phyloP scores from a whole-genome alignment of 2,888 invertebrate species.

The Chromoteleia sp. region DNA sequence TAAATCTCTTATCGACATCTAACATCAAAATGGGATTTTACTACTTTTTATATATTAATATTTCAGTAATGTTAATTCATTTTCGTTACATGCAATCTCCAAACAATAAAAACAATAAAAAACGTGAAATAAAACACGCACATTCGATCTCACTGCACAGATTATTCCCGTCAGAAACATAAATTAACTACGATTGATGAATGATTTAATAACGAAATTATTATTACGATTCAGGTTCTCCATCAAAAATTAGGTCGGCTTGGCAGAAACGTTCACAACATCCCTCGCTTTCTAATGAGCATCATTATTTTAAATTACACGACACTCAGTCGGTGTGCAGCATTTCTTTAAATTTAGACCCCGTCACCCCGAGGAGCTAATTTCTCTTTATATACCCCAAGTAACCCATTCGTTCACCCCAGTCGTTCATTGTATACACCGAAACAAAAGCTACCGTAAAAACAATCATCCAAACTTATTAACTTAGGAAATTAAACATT shows the following conservation, averaged over 20 bases:
- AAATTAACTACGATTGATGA: conserved; percentile 1
- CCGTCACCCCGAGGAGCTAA: conserved; percentile 14
- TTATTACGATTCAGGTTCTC: conserved; percentile 31
- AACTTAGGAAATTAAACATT: too few relatives aligned
- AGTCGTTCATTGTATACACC: not conserved
- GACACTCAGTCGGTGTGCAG: conserved; percentile 12
- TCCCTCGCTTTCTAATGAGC: conserved; percentile 51
- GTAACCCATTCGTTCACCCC: conserved; percentile 18
- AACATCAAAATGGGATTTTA: too few relatives aligned
- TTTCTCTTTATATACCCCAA: conserved; percentile 20
- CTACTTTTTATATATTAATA: too few relatives aligned
- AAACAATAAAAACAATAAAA: conserved; percentile 4
- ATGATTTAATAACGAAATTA: conserved; percentile 3
- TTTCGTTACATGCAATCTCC: not conserved
- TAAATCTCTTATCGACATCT: too few relatives aligned
- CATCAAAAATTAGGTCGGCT: conserved; percentile 43
- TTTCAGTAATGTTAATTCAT: too few relatives aligned
- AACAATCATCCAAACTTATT: too few relatives aligned
- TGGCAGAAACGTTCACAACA: conserved; percentile 30
- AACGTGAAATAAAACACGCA: not conserved
- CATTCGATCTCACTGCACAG: not conserved
- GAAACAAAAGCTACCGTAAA: too few relatives aligned
- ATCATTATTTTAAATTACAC: conserved; percentile 59
- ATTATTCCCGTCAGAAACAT: conserved; percentile 1
- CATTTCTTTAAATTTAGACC: conserved; percentile 32